Evolutionary conservation across 2,888 invertebrate genomes (phyloP).

Genomic region (Cantharis nigra): DNA sequence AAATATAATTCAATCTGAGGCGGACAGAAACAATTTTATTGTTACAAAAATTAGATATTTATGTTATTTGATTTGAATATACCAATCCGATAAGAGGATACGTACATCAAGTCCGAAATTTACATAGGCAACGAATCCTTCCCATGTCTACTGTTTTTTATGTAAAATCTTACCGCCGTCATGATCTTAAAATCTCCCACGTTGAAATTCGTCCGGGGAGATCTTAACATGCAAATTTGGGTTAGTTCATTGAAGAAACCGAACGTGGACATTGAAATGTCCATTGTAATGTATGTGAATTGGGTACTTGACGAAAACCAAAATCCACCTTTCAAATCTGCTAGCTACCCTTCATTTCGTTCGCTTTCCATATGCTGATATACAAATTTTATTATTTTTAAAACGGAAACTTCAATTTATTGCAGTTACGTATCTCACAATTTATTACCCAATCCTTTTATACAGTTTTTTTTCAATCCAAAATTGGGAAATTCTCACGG

Average conservation of each 20-base stretch:
- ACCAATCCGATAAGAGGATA: conserved; percentile 49
- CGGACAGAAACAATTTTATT: conserved; percentile 46
- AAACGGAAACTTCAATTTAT: not conserved
- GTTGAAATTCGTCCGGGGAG: conserved; percentile 41
- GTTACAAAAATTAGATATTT: conserved; percentile 48
- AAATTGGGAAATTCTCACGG: not conserved
- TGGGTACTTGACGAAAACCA: conserved; percentile 18
- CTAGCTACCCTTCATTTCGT: conserved; percentile 1
- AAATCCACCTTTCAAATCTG: conserved; percentile 17
- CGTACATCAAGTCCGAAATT: conserved; percentile 51
- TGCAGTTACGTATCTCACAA: not conserved
- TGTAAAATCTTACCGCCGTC: conserved; percentile 41
- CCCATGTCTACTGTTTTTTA: conserved; percentile 44
- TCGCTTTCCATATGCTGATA: not conserved
- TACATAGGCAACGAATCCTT: conserved; percentile 50
- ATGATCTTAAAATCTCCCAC: conserved; percentile 50
- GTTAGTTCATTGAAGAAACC: conserved; percentile 31
- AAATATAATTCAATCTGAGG: conserved; percentile 51
- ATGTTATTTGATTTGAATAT: conserved; percentile 45
- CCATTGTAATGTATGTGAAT: conserved; percentile 25
- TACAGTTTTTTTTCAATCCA: not conserved
- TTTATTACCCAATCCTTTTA: not conserved
- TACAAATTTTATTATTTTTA: not conserved
- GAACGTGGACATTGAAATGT: conserved; percentile 27
- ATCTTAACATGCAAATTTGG: conserved; percentile 46